Evolutionary conservation across 2,797 vertebrate genomes (phyloP), one percentile per base, ranked within the genome.

Genomic region (Dermochelys coriacea): DNA sequence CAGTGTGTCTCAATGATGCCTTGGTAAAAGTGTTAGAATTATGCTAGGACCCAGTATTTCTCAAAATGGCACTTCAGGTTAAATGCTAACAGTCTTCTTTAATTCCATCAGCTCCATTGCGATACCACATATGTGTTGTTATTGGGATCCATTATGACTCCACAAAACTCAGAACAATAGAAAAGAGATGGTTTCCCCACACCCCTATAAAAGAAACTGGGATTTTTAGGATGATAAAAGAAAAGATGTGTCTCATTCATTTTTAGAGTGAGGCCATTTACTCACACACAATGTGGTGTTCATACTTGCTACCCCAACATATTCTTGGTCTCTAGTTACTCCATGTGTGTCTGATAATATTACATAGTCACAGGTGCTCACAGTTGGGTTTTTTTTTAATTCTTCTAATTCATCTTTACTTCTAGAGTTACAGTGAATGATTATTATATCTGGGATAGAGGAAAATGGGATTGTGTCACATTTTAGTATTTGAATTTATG

Each of bases 381-480:
- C 1, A 0, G 23, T 81, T 74, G 7, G 55, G 16, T 64, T 68
- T 41, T 82, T 86, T 49, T 3, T 57, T 41, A 2, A 68, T n/a
- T 95, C 94, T 84, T 80, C 77, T 88, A 59, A 45, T 49, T 94
- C 85, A n/a, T n/a, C 27, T 88, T 75, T 59, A 87, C 14, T 85
- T 93, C 77, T 88, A 79, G 80, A 89, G 27, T 83, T 86, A 82
- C 55, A 94, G 14, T 84, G 54, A 93, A 85, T 45, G 61, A 83
- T 94, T 87, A 77, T 81, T 85, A 71, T 87, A 80, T 83, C 88
- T 16, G 29, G 93, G 78, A 57, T 91, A 93, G 52, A 85, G 82
- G 68, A 93, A 96, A 97, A 97, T 91, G 25, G 29, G 80, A 85
- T 94, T 95, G 79, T 96, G 89, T 95, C 80, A 90, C 87, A 93